phyloP scores from a whole-genome alignment of 2,113 vertebrate genomes.

The Cichladusa arquata region DNA sequence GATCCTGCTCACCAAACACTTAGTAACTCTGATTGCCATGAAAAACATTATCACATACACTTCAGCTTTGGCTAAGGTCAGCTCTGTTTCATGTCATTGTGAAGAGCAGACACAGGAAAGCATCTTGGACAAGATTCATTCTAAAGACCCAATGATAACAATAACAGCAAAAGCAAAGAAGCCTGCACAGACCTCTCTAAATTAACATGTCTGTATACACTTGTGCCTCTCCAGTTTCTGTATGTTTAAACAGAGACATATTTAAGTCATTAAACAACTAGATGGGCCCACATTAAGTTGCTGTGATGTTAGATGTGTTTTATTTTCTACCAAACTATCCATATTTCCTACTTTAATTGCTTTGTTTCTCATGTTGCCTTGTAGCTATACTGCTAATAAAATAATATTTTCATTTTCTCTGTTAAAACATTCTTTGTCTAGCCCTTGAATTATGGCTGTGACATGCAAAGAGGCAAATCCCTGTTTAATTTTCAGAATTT shows the following conservation, averaged over 20 bases:
- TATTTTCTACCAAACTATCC: background rate
- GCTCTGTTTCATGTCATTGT: background rate
- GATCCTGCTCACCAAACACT: background rate
- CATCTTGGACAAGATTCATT: background rate
- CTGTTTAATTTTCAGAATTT: background rate
- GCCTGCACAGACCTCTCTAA: background rate
- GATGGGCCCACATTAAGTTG: background rate
- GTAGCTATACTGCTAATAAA: background rate
- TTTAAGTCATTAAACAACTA: background rate
- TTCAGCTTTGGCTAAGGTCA: background rate
- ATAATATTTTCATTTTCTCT: constrained; percentile 1
- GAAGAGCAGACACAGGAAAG: background rate
- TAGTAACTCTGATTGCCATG: background rate
- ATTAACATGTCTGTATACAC: background rate
- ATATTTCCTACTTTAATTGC: background rate
- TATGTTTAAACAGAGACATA: background rate
- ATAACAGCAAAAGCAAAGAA: background rate
- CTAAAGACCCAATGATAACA: background rate
- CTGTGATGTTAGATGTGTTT: background rate
- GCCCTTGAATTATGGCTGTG: background rate
- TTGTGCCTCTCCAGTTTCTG: background rate
- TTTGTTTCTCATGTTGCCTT: background rate
- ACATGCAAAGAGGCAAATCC: background rate
- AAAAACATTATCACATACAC: background rate
- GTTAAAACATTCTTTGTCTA: constrained; percentile 16